A percentile compares a stretch with the other conserved stretches of the same genome.
These are phyloP conservation scores for Branchinecta lynchi DNA, from an alignment of 1,140 invertebrate species.

Conservation along the genomic window DNA sequence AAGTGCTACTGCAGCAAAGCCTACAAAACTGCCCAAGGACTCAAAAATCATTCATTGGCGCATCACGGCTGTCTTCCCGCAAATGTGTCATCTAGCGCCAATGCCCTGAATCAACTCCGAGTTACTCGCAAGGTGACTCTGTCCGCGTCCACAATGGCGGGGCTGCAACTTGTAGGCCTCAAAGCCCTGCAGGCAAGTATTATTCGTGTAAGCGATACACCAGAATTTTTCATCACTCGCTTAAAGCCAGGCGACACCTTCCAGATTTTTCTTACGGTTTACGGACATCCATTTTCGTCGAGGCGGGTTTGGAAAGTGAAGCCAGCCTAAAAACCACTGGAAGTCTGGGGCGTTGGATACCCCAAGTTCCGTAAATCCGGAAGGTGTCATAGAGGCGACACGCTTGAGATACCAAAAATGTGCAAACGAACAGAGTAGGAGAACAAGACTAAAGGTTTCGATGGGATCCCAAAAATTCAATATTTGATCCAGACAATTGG, in stretches of 20 bases:
- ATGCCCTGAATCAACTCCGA: neutral
- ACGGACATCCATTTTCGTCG: too few species aligned
- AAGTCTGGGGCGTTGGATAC: too few species aligned
- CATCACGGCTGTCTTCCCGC: conserved; percentile 5
- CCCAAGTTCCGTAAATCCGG: too few species aligned
- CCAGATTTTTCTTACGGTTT: too few species aligned
- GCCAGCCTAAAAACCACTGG: too few species aligned
- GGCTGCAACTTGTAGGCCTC: neutral
- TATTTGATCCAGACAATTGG: too few species aligned
- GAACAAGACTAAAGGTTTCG: too few species aligned
- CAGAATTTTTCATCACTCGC: neutral
- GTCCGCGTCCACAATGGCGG: neutral
- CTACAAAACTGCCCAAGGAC: conserved; percentile 56
- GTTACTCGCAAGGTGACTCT: neutral
- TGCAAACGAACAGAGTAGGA: too few species aligned
- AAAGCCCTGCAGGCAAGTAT: neutral
- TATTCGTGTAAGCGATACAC: neutral
- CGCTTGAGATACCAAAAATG: too few species aligned
- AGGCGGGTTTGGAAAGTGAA: too few species aligned
- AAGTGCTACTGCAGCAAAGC: conserved; percentile 67
- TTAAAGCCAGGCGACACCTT: neutral
- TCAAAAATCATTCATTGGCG: conserved; percentile 43
- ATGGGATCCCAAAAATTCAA: too few species aligned
- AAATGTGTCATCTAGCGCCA: neutral
- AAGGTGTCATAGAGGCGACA: too few species aligned